Base-by-base conservation (phyloP, 2,797 vertebrate genomes). In the Echiichthys vipera region DNA sequence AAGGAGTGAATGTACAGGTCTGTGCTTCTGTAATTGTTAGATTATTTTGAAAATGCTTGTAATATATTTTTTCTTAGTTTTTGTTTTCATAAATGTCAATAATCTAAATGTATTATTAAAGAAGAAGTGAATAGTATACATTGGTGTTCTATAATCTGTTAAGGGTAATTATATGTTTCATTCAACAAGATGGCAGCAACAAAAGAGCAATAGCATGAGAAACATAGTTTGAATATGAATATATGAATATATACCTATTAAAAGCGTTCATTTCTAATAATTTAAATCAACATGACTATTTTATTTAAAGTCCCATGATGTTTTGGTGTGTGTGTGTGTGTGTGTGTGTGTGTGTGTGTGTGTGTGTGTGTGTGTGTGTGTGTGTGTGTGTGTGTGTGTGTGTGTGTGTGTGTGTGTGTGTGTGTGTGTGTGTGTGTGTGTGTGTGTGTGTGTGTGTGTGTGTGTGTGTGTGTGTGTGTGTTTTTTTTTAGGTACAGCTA, bases 241-340 rank as follows among this genome's bases (percentile, higher is more conserved):
- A 18, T 10, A 57, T 20, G 12, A 0, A 39, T 22, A 42, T 22
- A 9, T 4, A 25, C 22, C 54, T 34, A 9, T n/a, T n/a, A 58
- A 56, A 30, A 61, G 18, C 2, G 29, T 24, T 0, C 13, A n/a
- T 43, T 25, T 27, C 27, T 39, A 11, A n/a, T 25, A 39, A 50
- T 46, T 74, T 14, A 47, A 71, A 43, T 45, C 50, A n/a, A 40
- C 2, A 63, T 14, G 27, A 53, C 17, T 3, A 32, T 71, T 65
- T 71, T 13, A 36, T 45, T 15, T 24, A 0, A 22, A 27, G 34
- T 32, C 14, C 34, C 7, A 25, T 39, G 17, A 7, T 73, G 24
- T 42, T 9, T 57, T 13, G 10, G n/a, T n/a, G n/a, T n/a, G n/a
- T n/a, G n/a, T n/a, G n/a, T n/a, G n/a, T n/a, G n/a, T n/a, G n/a